Evolutionary conservation across 2,113 vertebrate genomes (phyloP).

Genomic region (Manacus vitellinus): DNA sequence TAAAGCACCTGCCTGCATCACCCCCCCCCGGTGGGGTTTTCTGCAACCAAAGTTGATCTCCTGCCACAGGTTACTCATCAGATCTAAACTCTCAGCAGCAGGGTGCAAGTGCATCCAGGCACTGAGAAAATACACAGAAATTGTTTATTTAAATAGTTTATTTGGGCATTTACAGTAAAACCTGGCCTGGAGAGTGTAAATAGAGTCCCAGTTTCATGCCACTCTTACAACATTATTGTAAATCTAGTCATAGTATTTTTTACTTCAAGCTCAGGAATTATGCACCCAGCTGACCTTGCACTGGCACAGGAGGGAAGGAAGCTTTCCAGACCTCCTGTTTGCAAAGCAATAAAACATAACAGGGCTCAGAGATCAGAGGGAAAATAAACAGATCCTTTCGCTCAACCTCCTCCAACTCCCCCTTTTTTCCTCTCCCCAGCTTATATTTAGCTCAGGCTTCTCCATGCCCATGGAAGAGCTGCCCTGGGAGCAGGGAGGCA

Average conservation of each 20-base stretch:
- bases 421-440: neutral
- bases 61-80: neutral
- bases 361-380: constrained; percentile 45
- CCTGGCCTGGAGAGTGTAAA: neutral
- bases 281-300: constrained; percentile 1
- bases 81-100: neutral
- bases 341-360: constrained; percentile 42
- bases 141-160: neutral
- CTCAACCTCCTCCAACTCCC: neutral
- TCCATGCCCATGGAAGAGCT: neutral
- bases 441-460: neutral
- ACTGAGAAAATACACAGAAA: neutral
- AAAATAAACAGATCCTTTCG: constrained; percentile 26
- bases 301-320: constrained; percentile 18
- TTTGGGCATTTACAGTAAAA: neutral
- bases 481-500: neutral
- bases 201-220: neutral
- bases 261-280: neutral
- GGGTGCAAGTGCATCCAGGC: neutral
- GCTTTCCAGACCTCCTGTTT: constrained; percentile 47
- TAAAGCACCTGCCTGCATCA: neutral
- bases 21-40: neutral
- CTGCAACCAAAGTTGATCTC: neutral
- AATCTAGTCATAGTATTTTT: neutral
- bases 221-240: neutral